Conservation (phyloP, 1,140 invertebrate species). For the Melanaphis sacchari region DNA sequence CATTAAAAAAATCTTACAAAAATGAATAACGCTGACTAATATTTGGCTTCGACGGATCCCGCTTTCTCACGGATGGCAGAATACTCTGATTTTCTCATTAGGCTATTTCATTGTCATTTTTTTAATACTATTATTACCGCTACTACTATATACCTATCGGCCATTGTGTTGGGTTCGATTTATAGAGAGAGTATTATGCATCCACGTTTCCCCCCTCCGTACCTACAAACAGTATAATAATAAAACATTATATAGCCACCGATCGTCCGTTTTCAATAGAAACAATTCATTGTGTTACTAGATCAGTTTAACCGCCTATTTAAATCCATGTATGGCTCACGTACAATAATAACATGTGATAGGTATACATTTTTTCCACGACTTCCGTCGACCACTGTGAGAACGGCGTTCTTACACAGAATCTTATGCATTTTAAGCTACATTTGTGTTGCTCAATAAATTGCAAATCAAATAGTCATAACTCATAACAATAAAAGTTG, state of each 20-base stretch:
- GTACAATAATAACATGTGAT: background rate
- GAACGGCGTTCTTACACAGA: background rate
- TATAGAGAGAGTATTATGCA: conserved; percentile 56
- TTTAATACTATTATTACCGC: conserved; percentile 55
- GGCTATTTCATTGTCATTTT: conserved; percentile 57
- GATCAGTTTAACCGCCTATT: conserved; percentile 54
- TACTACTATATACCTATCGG: conserved; percentile 28
- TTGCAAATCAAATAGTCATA: too few species aligned
- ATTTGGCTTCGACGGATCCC: conserved; percentile 44
- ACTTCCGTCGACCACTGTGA: background rate
- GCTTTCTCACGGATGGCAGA: conserved; percentile 57
- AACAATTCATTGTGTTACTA: conserved; percentile 42
- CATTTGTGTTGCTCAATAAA: background rate
- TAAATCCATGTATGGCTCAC: conserved; percentile 15
- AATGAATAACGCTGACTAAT: conserved; percentile 58
- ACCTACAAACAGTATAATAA: background rate
- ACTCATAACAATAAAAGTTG: background rate
- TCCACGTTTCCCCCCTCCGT: background rate
- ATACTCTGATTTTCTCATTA: conserved; percentile 57
- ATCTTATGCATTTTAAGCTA: background rate
- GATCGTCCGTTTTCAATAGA: conserved; percentile 43
- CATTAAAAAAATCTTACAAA: conserved; percentile 15
- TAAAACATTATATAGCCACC: background rate
- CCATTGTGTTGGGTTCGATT: conserved; percentile 50
- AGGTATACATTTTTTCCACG: background rate